Evolutionary conservation across 2,113 vertebrate species (phyloP), one percentile per base, ranked within the genome.

Genomic region (Hemibagrus wyckioides): DNA sequence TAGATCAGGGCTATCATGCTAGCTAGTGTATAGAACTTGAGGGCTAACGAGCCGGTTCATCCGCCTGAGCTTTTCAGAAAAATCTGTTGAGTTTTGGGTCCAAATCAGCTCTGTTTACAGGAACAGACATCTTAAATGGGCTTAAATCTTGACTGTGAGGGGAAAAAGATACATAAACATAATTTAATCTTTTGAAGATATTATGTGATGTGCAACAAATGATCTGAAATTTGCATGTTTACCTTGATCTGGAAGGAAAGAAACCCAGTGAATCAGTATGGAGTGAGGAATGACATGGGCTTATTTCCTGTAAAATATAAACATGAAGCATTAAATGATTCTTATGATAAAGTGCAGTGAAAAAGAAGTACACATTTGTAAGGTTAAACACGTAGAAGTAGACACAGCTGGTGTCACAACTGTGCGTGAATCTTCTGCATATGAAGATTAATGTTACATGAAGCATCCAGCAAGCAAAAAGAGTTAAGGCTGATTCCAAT

Each of bases 41-140:
- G 56, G 59, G 48, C 81, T 84, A 97, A 92, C 98, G 95, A 88
- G 96, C 94, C 30, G 95, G 96, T 94, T 98, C 96, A 90, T 96
- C 96, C 94, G 94, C 94, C 93, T 95, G 94, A 92, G 92, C 94
- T 91, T 91, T 97, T 96, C 95, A 94, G 93, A 95, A 94, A 87
- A 95, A 96, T 90, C 93, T 92, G 79, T 91, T 93, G 87, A 96
- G 95, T 91, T 96, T 96, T 80, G 95, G 93, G 91, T 96, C 95
- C 84, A 95, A 90, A 89, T 95, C 95, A 90, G 96, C 95, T 92
- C 91, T 95, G 94, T 97, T 96, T 91, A 95, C 96, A 97, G 97
- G 96, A 95, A 96, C 96, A 81, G 92, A 92, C 94, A 96, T 96
- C 71, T 85, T 73, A 94, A 95, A 57, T 94, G 94, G 94, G 73